Percentiles rank a stretch among this genome's conserved stretches.
Evolutionary conservation across 2,797 vertebrate genomes (phyloP).

Genomic region (Morelia viridis): DNA sequence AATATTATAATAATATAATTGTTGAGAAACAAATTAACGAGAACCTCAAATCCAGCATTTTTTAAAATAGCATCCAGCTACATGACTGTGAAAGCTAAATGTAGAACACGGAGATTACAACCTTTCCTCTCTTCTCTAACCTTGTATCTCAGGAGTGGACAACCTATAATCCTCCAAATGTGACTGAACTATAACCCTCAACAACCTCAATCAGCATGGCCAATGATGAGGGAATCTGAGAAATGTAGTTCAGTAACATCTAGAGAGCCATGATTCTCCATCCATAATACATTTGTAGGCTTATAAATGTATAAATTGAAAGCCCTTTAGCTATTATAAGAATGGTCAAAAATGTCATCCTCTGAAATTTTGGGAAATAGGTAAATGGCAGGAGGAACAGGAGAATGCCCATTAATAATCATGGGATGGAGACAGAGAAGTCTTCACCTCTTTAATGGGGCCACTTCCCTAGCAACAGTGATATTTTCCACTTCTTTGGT

Average conservation of each 20-base stretch:
- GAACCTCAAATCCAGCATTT: background rate
- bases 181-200: no score
- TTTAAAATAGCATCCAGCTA: background rate
- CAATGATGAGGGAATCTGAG: no score
- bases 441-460: background rate
- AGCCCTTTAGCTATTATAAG: background rate
- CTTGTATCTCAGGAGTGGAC: no score
- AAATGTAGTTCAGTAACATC: no score
- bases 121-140: background rate
- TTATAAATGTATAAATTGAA: background rate
- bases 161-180: no score
- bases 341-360: background rate
- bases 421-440: background rate
- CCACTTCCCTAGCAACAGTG: background rate
- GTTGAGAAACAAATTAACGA: background rate
- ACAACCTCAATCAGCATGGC: no score
- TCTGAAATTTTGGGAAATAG: background rate
- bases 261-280: no score
- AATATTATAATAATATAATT: slow-evolving; percentile 48
- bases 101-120: no score
- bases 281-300: no score
- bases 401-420: background rate
- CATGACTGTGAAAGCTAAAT: background rate
- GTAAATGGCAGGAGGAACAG: background rate
- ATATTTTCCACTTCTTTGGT: background rate